Evolutionary conservation across 1,140 invertebrate species (phyloP).

Genomic region (Temnothorax curvispinosus): DNA sequence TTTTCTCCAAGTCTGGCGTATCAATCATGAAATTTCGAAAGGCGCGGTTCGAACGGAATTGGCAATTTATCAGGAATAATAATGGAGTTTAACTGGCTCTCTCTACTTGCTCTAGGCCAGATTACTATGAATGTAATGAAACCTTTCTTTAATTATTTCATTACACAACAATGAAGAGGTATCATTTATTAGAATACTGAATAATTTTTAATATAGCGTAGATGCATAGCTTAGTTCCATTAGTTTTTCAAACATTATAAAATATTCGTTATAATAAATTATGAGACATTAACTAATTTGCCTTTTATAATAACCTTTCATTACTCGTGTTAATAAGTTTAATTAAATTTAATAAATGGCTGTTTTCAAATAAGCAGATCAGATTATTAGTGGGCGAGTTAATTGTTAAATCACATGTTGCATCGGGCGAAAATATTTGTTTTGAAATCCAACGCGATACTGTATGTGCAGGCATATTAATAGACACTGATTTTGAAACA

Average conservation of each 20-base stretch:
- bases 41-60: constrained; percentile 23
- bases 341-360: constrained; percentile 38
- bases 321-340: constrained; percentile 29
- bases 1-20: constrained; percentile 5
- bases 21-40: constrained; percentile 41
- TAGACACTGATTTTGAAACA: constrained; percentile 43
- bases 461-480: constrained; percentile 36
- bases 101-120: neutral
- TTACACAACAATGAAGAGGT: no score
- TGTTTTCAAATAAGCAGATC: constrained; percentile 42
- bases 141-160: neutral
- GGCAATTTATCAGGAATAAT: constrained; percentile 49
- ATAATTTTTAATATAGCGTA: neutral
- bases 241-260: neutral
- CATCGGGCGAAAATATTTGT: constrained; percentile 37
- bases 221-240: neutral
- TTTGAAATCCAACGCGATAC: constrained; percentile 32
- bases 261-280: constrained; percentile 2
- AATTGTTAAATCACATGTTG: constrained; percentile 51
- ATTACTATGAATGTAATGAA: constrained; percentile 16
- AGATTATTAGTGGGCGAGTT: constrained; percentile 19
- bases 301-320: constrained; percentile 4
- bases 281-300: constrained; percentile 12
- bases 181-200: neutral
- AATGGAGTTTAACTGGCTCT: constrained; percentile 21